Conservation (phyloP, 2,797 vertebrate species). For the Novumbra hubbsi region DNA sequence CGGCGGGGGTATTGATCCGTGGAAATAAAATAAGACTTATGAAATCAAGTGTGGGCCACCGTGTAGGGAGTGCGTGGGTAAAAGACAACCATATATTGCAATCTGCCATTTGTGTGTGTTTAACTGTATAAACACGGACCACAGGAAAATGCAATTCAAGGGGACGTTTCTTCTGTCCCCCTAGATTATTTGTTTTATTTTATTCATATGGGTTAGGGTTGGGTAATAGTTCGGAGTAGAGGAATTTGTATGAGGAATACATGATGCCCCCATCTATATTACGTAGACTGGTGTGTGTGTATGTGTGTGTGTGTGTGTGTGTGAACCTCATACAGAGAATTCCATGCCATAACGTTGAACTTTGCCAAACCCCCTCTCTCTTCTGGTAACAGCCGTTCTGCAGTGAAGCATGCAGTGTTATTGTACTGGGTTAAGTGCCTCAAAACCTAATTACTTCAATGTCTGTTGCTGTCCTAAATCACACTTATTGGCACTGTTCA, state of each 20-base stretch:
- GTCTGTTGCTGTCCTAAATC: conserved; percentile 69
- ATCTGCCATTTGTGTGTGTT: conserved; percentile 10
- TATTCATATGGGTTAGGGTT: neutral
- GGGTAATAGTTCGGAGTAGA: neutral
- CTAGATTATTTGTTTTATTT: neutral
- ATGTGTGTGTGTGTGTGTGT: neutral
- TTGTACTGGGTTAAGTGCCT: conserved; percentile 64
- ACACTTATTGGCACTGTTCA: conserved; percentile 62
- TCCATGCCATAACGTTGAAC: neutral
- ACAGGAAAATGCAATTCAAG: too few relatives aligned
- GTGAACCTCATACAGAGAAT: neutral
- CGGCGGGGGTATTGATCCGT: conserved; percentile 51
- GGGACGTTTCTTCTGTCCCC: neutral
- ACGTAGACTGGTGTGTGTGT: neutral
- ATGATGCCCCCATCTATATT: too few relatives aligned
- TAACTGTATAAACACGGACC: neutral
- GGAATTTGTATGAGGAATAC: too few relatives aligned
- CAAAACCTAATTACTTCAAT: conserved; percentile 74
- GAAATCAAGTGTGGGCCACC: conserved; percentile 28
- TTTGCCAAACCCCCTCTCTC: conserved; percentile 19
- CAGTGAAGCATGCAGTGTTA: conserved; percentile 55
- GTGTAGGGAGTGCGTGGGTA: conserved; percentile 10
- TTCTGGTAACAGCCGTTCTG: conserved; percentile 40
- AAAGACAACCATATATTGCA: conserved; percentile 4
- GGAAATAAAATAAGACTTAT: conserved; percentile 38